Conservation (phyloP, 2,888 invertebrate species). For the Criorhina ranunculi region DNA sequence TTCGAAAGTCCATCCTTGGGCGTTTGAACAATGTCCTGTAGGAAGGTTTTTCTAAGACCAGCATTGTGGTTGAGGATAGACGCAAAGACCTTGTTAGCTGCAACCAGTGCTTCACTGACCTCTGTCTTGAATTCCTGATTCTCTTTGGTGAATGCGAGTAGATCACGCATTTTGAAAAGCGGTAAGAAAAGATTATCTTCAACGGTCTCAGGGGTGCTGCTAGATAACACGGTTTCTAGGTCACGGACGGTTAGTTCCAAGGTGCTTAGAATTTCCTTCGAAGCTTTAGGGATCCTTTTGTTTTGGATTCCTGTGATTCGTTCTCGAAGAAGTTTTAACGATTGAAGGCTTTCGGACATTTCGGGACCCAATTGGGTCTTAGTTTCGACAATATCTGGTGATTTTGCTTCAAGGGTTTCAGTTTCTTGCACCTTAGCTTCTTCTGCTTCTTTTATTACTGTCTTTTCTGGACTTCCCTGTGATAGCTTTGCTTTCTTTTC, state of each 20-base stretch:
- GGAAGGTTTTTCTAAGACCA: constrained; percentile 77
- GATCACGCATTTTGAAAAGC: constrained; percentile 79
- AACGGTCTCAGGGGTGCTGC: constrained; percentile 50
- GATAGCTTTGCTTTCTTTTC: constrained; percentile 54
- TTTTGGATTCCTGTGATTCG: constrained; percentile 35
- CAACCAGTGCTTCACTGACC: constrained; percentile 46
- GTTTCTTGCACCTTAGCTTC: neutral
- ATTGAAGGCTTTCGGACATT: constrained; percentile 39
- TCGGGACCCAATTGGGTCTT: constrained; percentile 26
- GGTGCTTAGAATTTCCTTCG: constrained; percentile 71
- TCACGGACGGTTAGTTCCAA: constrained; percentile 75
- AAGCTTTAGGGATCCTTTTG: constrained; percentile 43
- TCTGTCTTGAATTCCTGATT: constrained; percentile 27
- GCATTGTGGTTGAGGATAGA: constrained; percentile 77
- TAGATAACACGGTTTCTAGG: constrained; percentile 70
- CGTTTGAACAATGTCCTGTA: constrained; percentile 78
- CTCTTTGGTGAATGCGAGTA: constrained; percentile 73
- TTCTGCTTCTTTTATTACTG: neutral
- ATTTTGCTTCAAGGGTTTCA: neutral
- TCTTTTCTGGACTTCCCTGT: constrained; percentile 19
- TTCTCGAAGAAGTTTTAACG: constrained; percentile 43
- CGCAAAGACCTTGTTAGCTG: constrained; percentile 75
- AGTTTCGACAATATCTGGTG: neutral
- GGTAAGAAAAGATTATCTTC: constrained; percentile 79
- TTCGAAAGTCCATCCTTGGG: constrained; percentile 73